Conservation (phyloP, 64 coral and sea anemone genomes). For the Montipora efflorescens region DNA sequence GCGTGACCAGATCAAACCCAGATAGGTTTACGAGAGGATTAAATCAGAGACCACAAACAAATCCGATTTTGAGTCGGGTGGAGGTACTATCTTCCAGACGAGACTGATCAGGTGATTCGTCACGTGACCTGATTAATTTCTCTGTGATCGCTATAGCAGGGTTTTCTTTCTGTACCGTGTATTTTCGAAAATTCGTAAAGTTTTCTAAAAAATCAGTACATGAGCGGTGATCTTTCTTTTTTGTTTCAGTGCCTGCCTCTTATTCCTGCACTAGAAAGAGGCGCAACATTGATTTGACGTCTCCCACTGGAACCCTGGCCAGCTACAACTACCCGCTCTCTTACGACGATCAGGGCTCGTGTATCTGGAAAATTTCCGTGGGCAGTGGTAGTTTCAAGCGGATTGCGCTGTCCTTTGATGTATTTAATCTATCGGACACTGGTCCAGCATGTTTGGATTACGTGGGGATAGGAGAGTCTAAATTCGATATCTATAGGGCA, state of each 20-base stretch:
- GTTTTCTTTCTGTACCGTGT: no score
- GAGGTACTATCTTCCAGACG: no score
- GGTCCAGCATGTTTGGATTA: constrained; percentile 11
- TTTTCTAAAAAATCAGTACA: no score
- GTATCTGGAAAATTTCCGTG: background rate
- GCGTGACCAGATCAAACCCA: no score
- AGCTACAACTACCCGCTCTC: constrained; percentile 55
- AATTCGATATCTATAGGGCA: background rate
- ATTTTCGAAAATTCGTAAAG: no score
- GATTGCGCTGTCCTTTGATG: constrained; percentile 49
- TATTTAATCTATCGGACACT: constrained; percentile 28
- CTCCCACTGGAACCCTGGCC: background rate
- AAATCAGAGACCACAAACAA: no score
- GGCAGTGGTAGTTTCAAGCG: background rate
- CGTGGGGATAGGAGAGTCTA: background rate
- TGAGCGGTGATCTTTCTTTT: background rate
- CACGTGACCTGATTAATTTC: no score
- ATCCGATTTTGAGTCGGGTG: no score
- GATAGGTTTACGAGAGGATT: no score
- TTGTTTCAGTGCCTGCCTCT: constrained; percentile 25
- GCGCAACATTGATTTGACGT: background rate
- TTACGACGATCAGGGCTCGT: background rate
- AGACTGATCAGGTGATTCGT: no score
- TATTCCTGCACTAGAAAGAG: background rate
- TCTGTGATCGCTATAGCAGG: no score